phyloP scores from a whole-genome alignment of 1,140 invertebrate species.

The Macrobrachium nipponense region DNA sequence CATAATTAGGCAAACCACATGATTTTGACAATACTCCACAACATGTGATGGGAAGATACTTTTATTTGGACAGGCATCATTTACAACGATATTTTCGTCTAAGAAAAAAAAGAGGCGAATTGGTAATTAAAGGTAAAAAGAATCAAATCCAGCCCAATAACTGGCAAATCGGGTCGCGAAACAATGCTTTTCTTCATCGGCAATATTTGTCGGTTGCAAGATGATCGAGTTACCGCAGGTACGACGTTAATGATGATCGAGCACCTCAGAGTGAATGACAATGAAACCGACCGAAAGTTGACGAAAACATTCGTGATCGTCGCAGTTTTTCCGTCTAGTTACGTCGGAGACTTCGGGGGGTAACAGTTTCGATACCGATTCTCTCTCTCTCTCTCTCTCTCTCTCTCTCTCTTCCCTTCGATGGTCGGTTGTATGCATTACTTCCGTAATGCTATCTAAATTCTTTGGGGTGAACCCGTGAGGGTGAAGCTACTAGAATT shows the following conservation, averaged over 20 bases:
- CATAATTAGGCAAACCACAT: constrained; percentile 61
- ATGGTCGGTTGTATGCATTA: background rate
- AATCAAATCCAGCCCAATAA: no score
- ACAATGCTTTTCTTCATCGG: no score
- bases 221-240: no score
- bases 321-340: background rate
- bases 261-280: no score
- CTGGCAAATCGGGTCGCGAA: no score
- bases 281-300: no score
- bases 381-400: constrained; percentile 1
- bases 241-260: no score
- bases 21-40: constrained; percentile 52
- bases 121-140: no score
- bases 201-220: no score
- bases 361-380: background rate
- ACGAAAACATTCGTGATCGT: background rate
- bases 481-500: no score
- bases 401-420: background rate
- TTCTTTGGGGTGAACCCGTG: background rate
- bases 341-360: no score
- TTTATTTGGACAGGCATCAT: background rate
- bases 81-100: background rate
- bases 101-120: background rate
- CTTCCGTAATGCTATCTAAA: background rate
- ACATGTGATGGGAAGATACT: constrained; percentile 21